A percentile compares a stretch with the other conserved stretches of the same genome.
Evolutionary conservation across 1,140 invertebrate genomes (phyloP).

Genomic region (Elymnias hypermnestra): DNA sequence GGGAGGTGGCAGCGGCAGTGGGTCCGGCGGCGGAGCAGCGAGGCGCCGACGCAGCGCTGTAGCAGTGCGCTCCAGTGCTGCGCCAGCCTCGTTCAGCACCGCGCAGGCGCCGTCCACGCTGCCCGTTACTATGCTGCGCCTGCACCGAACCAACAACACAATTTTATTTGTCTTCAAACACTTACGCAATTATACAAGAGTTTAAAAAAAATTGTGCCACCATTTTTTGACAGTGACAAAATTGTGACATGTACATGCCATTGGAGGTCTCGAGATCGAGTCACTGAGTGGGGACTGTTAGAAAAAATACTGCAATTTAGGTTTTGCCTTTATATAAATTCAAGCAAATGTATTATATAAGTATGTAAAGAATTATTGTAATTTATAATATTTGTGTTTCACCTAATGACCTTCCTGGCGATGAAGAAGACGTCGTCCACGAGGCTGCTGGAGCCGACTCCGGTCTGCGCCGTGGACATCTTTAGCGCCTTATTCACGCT

Average conservation of each 20-base stretch:
- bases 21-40: slow-evolving; percentile 89
- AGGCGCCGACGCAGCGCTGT: slow-evolving; percentile 85
- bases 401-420: slow-evolving; percentile 96
- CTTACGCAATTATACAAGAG: too few species aligned
- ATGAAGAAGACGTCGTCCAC: slow-evolving; percentile 99
- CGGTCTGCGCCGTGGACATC: slow-evolving; percentile 85
- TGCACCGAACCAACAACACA: too few species aligned
- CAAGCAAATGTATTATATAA: too few species aligned
- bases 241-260: too few species aligned
- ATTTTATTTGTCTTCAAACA: too few species aligned
- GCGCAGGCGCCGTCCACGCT: slow-evolving; percentile 97
- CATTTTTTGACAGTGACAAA: too few species aligned
- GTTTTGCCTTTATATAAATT: too few species aligned
- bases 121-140: slow-evolving; percentile 89
- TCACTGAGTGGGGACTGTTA: too few species aligned
- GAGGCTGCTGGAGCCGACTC: slow-evolving; percentile 91
- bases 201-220: too few species aligned
- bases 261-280: too few species aligned
- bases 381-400: slow-evolving; percentile 21
- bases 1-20: slow-evolving; percentile 89
- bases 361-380: too few species aligned
- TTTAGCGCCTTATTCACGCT: slow-evolving; percentile 95
- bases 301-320: too few species aligned
- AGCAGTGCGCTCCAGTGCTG: slow-evolving; percentile 92
- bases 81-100: slow-evolving; percentile 95